Conservation (phyloP, 2,797 vertebrate genomes). For the Rhabdophis nuchalis region DNA sequence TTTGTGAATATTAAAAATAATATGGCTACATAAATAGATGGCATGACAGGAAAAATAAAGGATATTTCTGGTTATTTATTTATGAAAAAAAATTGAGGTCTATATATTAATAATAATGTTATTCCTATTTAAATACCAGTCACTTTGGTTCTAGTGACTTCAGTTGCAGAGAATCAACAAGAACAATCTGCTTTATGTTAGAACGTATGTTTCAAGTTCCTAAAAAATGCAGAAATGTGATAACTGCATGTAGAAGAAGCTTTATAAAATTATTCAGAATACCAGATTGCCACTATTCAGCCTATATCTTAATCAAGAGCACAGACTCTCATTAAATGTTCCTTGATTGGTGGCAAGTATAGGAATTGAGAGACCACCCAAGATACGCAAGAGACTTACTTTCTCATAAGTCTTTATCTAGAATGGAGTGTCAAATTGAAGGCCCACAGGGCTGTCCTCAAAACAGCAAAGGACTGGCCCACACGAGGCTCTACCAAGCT, state of each 20-base stretch:
- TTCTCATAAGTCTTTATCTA: neutral
- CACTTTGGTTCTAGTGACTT: neutral
- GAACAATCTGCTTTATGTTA: neutral
- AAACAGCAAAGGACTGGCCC: no score
- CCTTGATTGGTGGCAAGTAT: neutral
- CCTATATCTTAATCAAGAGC: neutral
- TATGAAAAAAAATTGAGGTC: neutral
- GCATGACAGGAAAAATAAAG: neutral
- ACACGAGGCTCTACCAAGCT: no score
- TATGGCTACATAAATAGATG: neutral
- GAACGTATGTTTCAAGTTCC: neutral
- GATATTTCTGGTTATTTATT: neutral
- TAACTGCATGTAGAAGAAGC: neutral
- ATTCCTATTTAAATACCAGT: neutral
- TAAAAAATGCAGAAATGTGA: neutral
- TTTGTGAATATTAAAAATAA: neutral
- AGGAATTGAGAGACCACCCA: no score
- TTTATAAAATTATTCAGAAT: neutral
- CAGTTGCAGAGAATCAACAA: neutral
- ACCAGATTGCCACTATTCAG: neutral
- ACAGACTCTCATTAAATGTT: neutral
- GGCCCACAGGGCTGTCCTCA: no score
- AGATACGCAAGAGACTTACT: neutral
- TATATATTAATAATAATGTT: neutral
- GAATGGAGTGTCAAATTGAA: no score